Percentiles rank a stretch among this genome's conserved stretches.
These are phyloP conservation scores for Pyrochroa serraticornis DNA, from an alignment of 2,888 invertebrate genomes.

Conservation along the genomic window DNA sequence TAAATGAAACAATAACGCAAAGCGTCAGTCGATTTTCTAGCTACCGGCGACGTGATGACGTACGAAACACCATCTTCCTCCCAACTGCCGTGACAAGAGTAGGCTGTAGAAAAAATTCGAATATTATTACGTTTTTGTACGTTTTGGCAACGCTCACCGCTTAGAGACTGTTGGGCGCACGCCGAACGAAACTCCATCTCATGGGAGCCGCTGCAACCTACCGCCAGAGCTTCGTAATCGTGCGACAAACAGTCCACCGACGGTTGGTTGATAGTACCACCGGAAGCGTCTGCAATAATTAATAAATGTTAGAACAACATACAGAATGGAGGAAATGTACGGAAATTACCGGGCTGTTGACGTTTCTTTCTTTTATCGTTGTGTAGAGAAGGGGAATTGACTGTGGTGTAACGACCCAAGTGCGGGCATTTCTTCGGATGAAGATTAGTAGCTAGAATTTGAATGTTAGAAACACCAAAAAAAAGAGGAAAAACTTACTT, in stretches of 20 bases:
- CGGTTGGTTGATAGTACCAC: slow-evolving; percentile 32
- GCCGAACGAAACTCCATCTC: slow-evolving; percentile 67
- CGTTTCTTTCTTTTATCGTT: slow-evolving; percentile 58
- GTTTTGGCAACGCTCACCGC: slow-evolving; percentile 56
- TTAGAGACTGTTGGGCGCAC: slow-evolving; percentile 60
- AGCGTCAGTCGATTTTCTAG: slow-evolving; percentile 60
- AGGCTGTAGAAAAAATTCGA: slow-evolving; percentile 68
- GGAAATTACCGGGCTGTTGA: slow-evolving; percentile 56
- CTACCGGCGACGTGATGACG: slow-evolving; percentile 69
- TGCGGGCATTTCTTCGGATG: slow-evolving; percentile 72
- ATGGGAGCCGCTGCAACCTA: slow-evolving; percentile 66
- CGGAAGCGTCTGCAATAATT: slow-evolving; percentile 34
- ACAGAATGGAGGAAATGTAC: too few species aligned
- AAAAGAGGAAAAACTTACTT: slow-evolving; percentile 59
- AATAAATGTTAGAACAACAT: background rate
- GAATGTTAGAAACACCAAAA: background rate
- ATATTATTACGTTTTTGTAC: too few species aligned
- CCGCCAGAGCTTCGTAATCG: slow-evolving; percentile 63
- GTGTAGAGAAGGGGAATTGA: slow-evolving; percentile 39
- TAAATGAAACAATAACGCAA: slow-evolving; percentile 69
- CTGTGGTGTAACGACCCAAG: slow-evolving; percentile 69
- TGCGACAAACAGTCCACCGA: slow-evolving; percentile 60
- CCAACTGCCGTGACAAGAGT: slow-evolving; percentile 79
- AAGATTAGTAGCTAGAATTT: slow-evolving; percentile 65
- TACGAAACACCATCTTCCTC: slow-evolving; percentile 67